phyloP scores from a whole-genome alignment of 2,888 invertebrate genomes.

The Pollenia labialis region DNA sequence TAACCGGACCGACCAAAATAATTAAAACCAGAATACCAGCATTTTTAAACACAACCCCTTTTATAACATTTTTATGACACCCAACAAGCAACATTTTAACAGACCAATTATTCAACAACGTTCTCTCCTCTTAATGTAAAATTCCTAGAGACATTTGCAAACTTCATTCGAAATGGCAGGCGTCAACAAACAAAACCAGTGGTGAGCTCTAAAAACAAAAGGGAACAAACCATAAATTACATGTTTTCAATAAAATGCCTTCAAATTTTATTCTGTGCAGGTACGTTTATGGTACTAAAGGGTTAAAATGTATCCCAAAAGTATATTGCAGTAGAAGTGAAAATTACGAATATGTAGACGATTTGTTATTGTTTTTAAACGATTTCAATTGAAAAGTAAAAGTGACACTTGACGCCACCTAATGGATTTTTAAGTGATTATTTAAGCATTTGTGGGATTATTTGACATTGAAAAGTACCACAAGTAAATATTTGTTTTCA shows the following conservation, averaged over 20 bases:
- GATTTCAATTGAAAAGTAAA: slow-evolving; percentile 42
- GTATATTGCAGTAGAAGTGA: background rate
- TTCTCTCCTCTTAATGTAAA: background rate
- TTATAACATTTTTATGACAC: slow-evolving; percentile 29
- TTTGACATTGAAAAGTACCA: background rate
- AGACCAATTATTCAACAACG: background rate
- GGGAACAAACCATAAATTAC: background rate
- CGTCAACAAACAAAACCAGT: background rate
- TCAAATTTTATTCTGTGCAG: too few species aligned
- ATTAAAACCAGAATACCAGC: slow-evolving; percentile 13
- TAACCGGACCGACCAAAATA: background rate
- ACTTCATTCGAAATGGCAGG: background rate
- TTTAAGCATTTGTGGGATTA: slow-evolving; percentile 10
- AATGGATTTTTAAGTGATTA: slow-evolving; percentile 50
- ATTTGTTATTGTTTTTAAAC: background rate
- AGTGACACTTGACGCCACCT: slow-evolving; percentile 48
- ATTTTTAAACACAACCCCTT: slow-evolving; percentile 19
- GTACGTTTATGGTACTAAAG: slow-evolving; percentile 23
- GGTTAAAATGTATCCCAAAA: slow-evolving; percentile 32
- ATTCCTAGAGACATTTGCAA: slow-evolving; percentile 46
- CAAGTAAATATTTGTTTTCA: slow-evolving; percentile 4
- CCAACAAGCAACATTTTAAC: slow-evolving; percentile 45
- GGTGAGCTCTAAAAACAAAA: background rate
- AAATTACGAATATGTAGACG: slow-evolving; percentile 17
- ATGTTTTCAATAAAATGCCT: background rate